Evolutionary conservation across 92 coral and sea anemone genomes (phyloP), one percentile per base, ranked within the genome.

Genomic region (Actinostola sp.): DNA sequence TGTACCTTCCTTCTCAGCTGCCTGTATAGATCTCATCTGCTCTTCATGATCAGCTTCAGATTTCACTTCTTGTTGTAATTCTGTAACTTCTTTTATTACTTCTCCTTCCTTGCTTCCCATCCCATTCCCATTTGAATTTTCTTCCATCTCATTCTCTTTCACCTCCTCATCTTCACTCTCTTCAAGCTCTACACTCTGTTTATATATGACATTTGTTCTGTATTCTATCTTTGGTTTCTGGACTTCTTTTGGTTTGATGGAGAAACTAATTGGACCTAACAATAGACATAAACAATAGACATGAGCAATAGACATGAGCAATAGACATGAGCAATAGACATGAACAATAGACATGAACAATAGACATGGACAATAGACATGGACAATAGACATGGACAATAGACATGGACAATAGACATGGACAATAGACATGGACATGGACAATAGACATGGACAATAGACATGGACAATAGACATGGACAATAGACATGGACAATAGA

Each of bases 221-320:
- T 94, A 94, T 57, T 94, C 98, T 32, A 94, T 92, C 68, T 92
- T 92, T 21, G 97, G 89, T 63, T 85, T 88, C 74, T 86, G 85
- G 26, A 60, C 50, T 36, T 88, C 97, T 53, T 92, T 94, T 42
- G 90, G 66, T 67, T 86, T 91, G 52, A 94, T 84, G n/a, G 97
- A 92, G 86, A 94, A 94, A 61, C 98, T 92, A 16, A 94, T 89
- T 82, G 77, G 77, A 33, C 67, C 46, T 62, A 19, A 30, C 7
- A 13, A 54, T 11, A 8, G 5, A 54, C n/a, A n/a, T n/a, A 54
- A 10, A 54, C 33, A 54, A 23, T 50, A 19, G n/a, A n/a, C n/a
- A n/a, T n/a, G n/a, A n/a, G n/a, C n/a, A n/a, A n/a, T n/a, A n/a
- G n/a, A n/a, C n/a, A n/a, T n/a, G n/a, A n/a, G n/a, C n/a, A n/a